Conservation (phyloP, 1,140 invertebrate genomes). For the Cyclargus thomasi region DNA sequence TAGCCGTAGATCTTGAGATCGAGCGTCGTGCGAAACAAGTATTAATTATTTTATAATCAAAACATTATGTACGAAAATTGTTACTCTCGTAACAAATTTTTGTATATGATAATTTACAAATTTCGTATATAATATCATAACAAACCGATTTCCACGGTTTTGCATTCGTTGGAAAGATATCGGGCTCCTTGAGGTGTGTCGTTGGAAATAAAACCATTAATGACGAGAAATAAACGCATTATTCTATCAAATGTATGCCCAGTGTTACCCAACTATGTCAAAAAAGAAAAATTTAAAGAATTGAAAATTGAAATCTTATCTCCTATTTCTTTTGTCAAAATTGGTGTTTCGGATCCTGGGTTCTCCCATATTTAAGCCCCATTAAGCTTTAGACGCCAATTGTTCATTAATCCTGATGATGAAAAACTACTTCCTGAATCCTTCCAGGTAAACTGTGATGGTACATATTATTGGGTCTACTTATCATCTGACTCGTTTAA, state of each 20-base stretch:
- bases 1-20: too few relatives aligned
- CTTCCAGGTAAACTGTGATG: slow-evolving; percentile 2
- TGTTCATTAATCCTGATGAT: slow-evolving; percentile 7
- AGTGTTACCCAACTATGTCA: slow-evolving; percentile 20
- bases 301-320: slow-evolving; percentile 25
- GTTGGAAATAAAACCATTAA: slow-evolving; percentile 24
- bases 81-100: too few relatives aligned
- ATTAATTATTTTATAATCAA: too few relatives aligned
- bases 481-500: slow-evolving; percentile 1
- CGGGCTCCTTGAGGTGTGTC: too few relatives aligned
- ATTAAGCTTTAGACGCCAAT: neutral
- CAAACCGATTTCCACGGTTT: too few relatives aligned
- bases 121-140: too few relatives aligned
- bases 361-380: slow-evolving; percentile 27
- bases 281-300: slow-evolving; percentile 29
- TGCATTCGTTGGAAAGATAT: too few relatives aligned
- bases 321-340: slow-evolving; percentile 26
- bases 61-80: too few relatives aligned
- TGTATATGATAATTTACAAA: too few relatives aligned
- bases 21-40: too few relatives aligned
- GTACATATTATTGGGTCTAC: neutral
- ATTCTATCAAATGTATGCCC: slow-evolving; percentile 23
- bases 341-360: slow-evolving; percentile 24
- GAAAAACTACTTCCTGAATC: neutral
- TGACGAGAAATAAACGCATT: slow-evolving; percentile 29